Evolutionary conservation across 2,797 vertebrate species (phyloP).

Genomic region (Buphagus erythrorhynchus): DNA sequence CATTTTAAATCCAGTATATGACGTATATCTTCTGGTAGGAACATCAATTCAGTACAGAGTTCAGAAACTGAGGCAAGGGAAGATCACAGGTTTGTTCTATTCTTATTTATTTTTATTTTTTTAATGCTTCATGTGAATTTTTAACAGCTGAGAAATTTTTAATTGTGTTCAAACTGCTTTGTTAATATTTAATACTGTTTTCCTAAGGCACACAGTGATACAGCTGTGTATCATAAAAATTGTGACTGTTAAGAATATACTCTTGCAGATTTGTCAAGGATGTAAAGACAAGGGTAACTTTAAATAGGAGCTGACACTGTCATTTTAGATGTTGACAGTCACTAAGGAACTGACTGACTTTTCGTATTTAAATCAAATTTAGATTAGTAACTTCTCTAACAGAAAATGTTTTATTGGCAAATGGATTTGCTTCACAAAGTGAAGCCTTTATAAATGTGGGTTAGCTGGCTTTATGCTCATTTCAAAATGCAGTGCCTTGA

Average conservation of each 20-base stretch:
- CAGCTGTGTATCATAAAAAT: background rate
- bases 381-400: background rate
- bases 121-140: background rate
- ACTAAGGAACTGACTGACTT: background rate
- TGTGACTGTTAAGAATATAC: background rate
- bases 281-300: background rate
- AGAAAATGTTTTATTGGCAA: background rate
- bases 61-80: constrained; percentile 94
- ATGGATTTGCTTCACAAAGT: background rate
- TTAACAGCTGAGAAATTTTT: background rate
- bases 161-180: background rate
- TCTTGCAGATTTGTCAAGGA: background rate
- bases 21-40: constrained; percentile 91
- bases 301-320: background rate
- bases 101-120: background rate
- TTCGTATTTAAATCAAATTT: background rate
- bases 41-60: constrained; percentile 90
- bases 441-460: background rate
- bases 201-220: background rate
- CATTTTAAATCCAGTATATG: constrained; percentile 89
- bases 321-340: background rate
- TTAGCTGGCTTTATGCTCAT: background rate
- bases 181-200: background rate
- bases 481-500: background rate
- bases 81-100: constrained; percentile 86